Conservation (phyloP, 2,113 vertebrate genomes). For the Colossoma macropomum region DNA sequence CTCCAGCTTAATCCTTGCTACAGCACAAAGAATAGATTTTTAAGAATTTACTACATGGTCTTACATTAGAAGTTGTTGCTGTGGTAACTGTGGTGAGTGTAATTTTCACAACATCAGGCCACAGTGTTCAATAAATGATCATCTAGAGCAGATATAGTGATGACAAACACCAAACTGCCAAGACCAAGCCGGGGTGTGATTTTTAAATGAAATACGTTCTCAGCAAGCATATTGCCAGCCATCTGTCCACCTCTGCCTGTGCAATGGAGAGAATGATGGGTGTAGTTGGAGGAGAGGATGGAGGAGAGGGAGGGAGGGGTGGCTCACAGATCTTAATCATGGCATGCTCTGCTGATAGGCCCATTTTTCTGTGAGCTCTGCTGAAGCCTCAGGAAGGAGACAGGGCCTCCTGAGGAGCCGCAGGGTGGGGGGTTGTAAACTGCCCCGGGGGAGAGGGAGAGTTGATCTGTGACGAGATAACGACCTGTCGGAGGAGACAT, state of each 20-base stretch:
- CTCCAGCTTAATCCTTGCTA: not conserved
- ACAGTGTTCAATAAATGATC: not conserved
- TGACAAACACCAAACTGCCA: not conserved
- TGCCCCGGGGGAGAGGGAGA: slow-evolving; percentile 20
- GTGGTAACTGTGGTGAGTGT: not conserved
- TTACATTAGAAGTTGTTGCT: not conserved
- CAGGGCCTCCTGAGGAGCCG: not conserved
- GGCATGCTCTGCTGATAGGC: slow-evolving; percentile 27
- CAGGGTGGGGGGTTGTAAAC: slow-evolving; percentile 37
- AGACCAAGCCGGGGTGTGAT: not conserved
- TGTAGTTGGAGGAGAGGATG: slow-evolving; percentile 18
- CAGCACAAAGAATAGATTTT: not conserved
- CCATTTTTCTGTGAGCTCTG: not conserved
- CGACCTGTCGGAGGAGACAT: slow-evolving; percentile 50
- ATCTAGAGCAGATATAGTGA: not conserved
- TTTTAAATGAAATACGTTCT: slow-evolving; percentile 45
- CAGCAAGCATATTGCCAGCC: slow-evolving; percentile 37
- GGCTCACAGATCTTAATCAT: slow-evolving; percentile 51
- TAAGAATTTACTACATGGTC: not conserved
- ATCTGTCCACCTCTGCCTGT: slow-evolving; percentile 44
- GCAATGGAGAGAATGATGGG: slow-evolving; percentile 13
- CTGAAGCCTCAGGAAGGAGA: slow-evolving; percentile 25
- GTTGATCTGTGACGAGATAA: slow-evolving; percentile 53
- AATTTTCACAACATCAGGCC: not conserved
- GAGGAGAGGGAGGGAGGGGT: not conserved